These are phyloP conservation scores for Calyptommatus sinebrachiatus DNA, from an alignment of 2,113 vertebrate species.

Conservation along the genomic window DNA sequence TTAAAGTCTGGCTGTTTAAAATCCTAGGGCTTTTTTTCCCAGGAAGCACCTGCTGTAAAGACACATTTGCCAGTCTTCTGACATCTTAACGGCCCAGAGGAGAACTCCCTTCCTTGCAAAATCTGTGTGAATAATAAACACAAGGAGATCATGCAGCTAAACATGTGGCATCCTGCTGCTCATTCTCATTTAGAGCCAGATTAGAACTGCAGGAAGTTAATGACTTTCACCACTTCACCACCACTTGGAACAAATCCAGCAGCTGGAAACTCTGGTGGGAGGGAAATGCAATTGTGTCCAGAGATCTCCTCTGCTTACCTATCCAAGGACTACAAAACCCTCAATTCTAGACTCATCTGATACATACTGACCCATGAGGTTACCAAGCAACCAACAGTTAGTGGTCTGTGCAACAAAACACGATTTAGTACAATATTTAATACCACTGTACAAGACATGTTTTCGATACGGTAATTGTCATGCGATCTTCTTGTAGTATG, in stretches of 20 bases:
- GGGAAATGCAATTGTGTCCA: neutral
- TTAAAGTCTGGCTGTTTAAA: neutral
- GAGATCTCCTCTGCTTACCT: neutral
- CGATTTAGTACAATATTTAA: conserved; percentile 24
- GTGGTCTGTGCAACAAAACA: neutral
- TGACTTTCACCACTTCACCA: conserved; percentile 3
- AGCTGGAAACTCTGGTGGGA: conserved; percentile 1
- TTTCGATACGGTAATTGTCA: conserved; percentile 4
- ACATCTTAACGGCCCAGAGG: neutral
- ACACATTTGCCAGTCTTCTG: conserved; percentile 3
- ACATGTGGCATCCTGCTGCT: neutral
- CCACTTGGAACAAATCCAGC: neutral
- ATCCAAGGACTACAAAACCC: neutral
- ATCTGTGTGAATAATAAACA: conserved; percentile 29
- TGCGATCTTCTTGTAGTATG: neutral
- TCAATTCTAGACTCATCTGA: neutral
- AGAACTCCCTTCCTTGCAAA: neutral
- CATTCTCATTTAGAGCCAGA: neutral
- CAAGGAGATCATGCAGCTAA: conserved; percentile 30
- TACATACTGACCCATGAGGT: conserved; percentile 13
- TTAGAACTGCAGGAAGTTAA: neutral
- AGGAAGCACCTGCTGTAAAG: conserved; percentile 6
- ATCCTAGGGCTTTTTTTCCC: conserved; percentile 12
- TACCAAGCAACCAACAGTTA: conserved; percentile 24
- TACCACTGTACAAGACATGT: neutral